Conservation (phyloP, 2,888 invertebrate genomes). For the Lamproptera curius region DNA sequence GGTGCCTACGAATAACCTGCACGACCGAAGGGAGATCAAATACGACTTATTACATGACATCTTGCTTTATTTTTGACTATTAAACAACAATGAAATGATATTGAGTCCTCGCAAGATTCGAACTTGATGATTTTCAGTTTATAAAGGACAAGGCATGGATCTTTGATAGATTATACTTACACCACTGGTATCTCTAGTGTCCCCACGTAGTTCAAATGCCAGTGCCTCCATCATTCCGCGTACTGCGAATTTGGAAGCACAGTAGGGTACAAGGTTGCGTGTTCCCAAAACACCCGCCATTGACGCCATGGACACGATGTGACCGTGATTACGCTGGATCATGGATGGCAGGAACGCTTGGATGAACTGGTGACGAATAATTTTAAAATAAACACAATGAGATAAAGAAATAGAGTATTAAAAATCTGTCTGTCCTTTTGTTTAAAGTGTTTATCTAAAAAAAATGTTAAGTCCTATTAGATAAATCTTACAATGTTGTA, state of each 20-base stretch:
- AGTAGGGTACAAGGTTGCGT: slow-evolving; percentile 87
- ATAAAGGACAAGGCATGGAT: no score
- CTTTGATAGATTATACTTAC: slow-evolving; percentile 39
- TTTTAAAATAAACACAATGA: background rate
- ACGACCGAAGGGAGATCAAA: no score
- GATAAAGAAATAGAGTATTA: no score
- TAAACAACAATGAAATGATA: no score
- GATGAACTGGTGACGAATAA: slow-evolving; percentile 71
- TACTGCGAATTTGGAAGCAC: slow-evolving; percentile 89
- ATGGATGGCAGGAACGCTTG: slow-evolving; percentile 87
- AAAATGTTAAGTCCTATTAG: no score
- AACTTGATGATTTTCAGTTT: no score
- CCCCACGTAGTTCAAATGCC: slow-evolving; percentile 83
- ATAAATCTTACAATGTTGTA: no score
- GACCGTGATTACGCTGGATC: slow-evolving; percentile 84
- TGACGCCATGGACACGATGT: slow-evolving; percentile 86
- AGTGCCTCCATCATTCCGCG: slow-evolving; percentile 91
- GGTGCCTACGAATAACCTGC: no score
- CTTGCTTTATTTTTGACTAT: background rate
- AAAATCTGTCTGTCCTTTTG: no score
- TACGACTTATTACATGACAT: background rate
- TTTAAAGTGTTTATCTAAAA: no score
- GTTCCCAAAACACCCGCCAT: slow-evolving; percentile 86
- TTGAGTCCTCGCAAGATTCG: no score
- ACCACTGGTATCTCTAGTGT: slow-evolving; percentile 52